Evolutionary conservation across 2,113 vertebrate species (phyloP).

Genomic region (Bos javanicus): DNA sequence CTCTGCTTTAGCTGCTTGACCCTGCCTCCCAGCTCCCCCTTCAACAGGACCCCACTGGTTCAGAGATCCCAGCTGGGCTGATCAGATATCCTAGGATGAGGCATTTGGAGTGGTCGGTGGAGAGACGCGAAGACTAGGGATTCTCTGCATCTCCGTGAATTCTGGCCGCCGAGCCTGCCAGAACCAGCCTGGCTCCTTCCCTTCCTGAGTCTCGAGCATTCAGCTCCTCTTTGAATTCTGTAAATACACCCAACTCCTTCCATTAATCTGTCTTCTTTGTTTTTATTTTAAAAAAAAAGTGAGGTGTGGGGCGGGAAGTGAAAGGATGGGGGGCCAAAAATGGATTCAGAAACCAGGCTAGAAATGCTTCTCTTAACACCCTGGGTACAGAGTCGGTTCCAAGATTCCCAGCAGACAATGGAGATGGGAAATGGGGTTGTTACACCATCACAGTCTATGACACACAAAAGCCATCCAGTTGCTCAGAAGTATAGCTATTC

Average conservation of each 20-base stretch:
- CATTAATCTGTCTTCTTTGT: neutral
- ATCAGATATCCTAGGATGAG: neutral
- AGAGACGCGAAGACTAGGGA: neutral
- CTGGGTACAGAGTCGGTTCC: neutral
- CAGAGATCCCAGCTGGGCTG: neutral
- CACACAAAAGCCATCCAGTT: neutral
- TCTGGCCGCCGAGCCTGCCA: neutral
- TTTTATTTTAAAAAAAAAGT: neutral
- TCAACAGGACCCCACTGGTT: neutral
- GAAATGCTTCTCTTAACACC: neutral
- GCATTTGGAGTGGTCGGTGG: neutral
- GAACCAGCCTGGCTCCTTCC: neutral
- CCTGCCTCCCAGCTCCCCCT: no score
- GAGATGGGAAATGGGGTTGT: neutral
- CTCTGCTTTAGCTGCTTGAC: neutral
- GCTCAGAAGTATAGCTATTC: neutral
- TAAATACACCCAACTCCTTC: neutral
- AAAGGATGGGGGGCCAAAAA: neutral
- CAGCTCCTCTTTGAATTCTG: neutral
- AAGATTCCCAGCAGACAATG: neutral
- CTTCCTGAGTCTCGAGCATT: neutral
- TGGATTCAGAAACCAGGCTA: neutral
- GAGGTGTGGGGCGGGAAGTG: no score
- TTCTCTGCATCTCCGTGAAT: neutral
- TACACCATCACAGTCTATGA: fast-evolving